Percentiles rank a stretch among this genome's conserved stretches.
Evolutionary conservation across 2,888 invertebrate species (phyloP).

Genomic region (Metopia argyrocephala): DNA sequence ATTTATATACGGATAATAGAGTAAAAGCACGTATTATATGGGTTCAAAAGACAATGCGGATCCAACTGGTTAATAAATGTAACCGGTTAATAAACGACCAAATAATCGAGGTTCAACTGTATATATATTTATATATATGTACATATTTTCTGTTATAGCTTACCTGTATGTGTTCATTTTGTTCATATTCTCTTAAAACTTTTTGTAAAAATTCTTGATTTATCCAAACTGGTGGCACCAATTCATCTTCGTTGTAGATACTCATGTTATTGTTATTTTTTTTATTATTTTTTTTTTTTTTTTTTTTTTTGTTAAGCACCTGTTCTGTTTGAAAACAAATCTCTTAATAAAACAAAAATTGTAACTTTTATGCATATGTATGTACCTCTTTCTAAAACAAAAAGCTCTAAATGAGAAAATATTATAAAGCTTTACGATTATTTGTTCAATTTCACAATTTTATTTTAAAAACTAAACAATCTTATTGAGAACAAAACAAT

Average conservation of each 20-base stretch:
- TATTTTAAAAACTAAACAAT: too few relatives aligned
- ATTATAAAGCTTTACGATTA: background rate
- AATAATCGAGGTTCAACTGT: too few relatives aligned
- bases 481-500: background rate
- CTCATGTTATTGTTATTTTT: constrained; percentile 43
- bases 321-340: background rate
- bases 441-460: background rate
- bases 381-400: background rate
- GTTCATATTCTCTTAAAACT: constrained; percentile 53
- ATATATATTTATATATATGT: too few relatives aligned
- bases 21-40: too few relatives aligned
- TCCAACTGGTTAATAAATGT: too few relatives aligned
- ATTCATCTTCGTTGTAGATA: constrained; percentile 51
- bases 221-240: constrained; percentile 61
- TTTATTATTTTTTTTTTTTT: background rate
- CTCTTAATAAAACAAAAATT: background rate
- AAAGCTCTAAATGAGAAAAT: background rate
- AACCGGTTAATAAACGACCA: too few relatives aligned
- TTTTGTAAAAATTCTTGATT: constrained; percentile 56
- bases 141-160: too few relatives aligned
- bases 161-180: constrained; percentile 48
- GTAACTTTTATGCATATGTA: too few relatives aligned
- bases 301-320: background rate
- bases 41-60: too few relatives aligned
- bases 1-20: too few relatives aligned